Evolutionary conservation across 2,113 vertebrate species (phyloP), one percentile per base, ranked within the genome.

Genomic region (Chaetodon auriga): DNA sequence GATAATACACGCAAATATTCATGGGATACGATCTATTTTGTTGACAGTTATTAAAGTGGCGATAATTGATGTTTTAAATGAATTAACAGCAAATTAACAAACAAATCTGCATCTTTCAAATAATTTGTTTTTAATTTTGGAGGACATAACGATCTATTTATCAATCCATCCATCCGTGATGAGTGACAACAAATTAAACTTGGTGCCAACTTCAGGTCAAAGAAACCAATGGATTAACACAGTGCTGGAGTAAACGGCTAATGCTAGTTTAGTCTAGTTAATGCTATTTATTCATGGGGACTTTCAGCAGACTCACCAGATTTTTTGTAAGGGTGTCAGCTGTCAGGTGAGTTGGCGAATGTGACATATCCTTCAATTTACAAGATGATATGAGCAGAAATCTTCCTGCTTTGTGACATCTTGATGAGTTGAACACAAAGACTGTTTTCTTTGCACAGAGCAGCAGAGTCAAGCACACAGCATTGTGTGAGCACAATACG

Each of bases 341-440:
- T 49, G 73, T 48, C 43, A 5, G 30, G 30, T 51, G 30, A 64
- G 73, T 12, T 64, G 57, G 21, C 19, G 7, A 5, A 30, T 7
- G 68, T 19, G 43, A 48, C 45, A 23, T 2, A 51, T 19, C 71
- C 36, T 75, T 82, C 55, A 25, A 55, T 60, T 49, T 41, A 74
- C 53, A 13, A 60, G 49, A 46, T 10, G 4, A 57, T 10, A 46
- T 2, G 11, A 14, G 58, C 68, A 66, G 63, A 73, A 18, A 43
- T 68, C 18, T 45, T 57, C 51, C 74, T 51, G 60, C 73, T 49
- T 25, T 23, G 36, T 25, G 48, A 68, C 14, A 36, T 48, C 19
- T 69, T 9, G 53, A 57, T 19, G 55, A 62, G 54, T 13, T 10
- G 45, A 46, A 53, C 38, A 77, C 51, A 66, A 61, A 49, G n/a